Evolutionary conservation across 2,113 vertebrate species (phyloP).

Genomic region (Zonotrichia leucophrys): DNA sequence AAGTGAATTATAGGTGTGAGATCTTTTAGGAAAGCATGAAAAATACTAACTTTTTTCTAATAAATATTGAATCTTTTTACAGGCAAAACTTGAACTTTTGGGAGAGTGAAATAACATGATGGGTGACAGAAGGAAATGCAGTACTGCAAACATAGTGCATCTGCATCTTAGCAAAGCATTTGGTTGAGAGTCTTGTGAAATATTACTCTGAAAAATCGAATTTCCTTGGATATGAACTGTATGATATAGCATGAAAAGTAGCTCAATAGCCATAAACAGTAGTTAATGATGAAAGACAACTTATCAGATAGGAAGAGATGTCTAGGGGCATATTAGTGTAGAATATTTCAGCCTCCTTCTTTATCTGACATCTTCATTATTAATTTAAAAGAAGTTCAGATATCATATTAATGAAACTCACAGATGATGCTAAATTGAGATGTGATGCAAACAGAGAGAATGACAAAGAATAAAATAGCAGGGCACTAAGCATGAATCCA

Average conservation of each 20-base stretch:
- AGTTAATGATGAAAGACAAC: slow-evolving; percentile 62
- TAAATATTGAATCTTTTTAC: background rate
- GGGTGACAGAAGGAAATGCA: background rate
- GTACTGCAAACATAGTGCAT: background rate
- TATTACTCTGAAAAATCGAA: slow-evolving; percentile 60
- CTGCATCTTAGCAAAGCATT: background rate
- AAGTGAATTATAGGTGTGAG: background rate
- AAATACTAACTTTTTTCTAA: background rate
- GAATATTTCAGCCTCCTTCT: background rate
- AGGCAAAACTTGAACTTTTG: background rate
- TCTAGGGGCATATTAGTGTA: background rate
- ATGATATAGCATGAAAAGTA: slow-evolving; percentile 55
- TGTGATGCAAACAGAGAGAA: background rate
- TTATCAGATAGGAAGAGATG: slow-evolving; percentile 27
- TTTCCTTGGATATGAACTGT: slow-evolving; percentile 40
- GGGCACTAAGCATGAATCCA: background rate
- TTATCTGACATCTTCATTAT: slow-evolving; percentile 63
- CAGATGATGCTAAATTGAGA: slow-evolving; percentile 15
- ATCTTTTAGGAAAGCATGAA: background rate
- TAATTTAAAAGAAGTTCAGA: slow-evolving; percentile 26
- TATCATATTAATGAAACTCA: slow-evolving; percentile 37
- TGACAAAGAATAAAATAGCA: background rate
- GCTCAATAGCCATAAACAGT: slow-evolving; percentile 58
- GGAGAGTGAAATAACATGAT: background rate
- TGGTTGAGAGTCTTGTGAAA: background rate